Conservation (phyloP, 2,888 invertebrate species). For the Lydus trimaculatus region DNA sequence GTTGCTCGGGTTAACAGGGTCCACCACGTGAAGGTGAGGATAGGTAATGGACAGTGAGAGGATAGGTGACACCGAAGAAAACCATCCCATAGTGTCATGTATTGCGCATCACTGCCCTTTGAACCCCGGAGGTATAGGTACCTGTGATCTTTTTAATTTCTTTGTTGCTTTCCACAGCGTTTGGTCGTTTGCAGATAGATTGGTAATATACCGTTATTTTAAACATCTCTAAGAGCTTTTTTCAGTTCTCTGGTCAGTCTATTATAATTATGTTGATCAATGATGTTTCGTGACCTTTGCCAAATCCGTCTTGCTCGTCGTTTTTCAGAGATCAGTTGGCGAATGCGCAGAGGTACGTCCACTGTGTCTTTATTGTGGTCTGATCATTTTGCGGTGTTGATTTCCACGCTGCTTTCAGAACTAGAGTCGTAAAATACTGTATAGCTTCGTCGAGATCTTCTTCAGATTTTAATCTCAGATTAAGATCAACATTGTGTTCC, state of each 20-base stretch:
- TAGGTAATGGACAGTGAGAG: no score
- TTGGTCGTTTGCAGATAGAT: constrained; percentile 6
- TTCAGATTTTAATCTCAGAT: background rate
- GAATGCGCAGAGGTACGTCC: background rate
- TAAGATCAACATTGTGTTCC: background rate
- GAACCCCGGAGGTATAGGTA: background rate
- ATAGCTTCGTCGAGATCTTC: background rate
- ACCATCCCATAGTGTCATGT: no score
- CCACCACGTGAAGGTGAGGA: no score
- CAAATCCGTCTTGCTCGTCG: constrained; percentile 7
- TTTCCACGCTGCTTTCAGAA: background rate
- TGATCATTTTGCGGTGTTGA: background rate
- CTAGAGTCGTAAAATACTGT: background rate
- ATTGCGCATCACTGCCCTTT: no score
- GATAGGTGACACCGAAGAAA: no score
- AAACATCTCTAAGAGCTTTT: background rate
- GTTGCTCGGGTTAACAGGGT: no score
- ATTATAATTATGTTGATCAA: constrained; percentile 8
- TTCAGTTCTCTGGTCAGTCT: constrained; percentile 14
- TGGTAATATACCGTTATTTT: background rate
- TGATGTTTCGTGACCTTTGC: constrained; percentile 1
- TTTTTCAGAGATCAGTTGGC: background rate
- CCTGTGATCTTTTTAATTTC: background rate
- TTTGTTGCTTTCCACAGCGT: constrained; percentile 9
- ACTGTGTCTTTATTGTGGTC: background rate